A percentile compares a stretch with the other conserved stretches of the same genome.
phyloP scores from a whole-genome alignment of 2,797 vertebrate species.

The Sparidentex hasta region DNA sequence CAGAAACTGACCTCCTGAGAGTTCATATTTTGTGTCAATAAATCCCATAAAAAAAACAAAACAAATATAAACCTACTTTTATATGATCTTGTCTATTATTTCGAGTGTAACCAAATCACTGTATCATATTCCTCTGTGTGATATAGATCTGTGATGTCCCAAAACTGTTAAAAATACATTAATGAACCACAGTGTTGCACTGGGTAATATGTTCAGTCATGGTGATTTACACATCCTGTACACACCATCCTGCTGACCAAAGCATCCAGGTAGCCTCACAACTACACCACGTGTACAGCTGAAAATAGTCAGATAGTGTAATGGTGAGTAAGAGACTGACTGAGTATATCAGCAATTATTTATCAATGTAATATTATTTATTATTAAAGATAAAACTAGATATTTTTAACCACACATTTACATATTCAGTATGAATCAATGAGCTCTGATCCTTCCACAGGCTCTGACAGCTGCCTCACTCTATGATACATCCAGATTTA shows the following conservation, averaged over 20 bases:
- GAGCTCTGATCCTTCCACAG: neutral
- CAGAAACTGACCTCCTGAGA: neutral
- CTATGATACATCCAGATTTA: slow-evolving; percentile 5
- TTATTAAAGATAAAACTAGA: neutral
- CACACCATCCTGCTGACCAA: neutral
- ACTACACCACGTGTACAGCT: neutral
- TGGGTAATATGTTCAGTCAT: neutral
- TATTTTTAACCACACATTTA: neutral
- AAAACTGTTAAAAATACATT: neutral
- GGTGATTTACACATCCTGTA: neutral
- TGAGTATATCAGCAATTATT: neutral
- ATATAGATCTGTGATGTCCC: neutral
- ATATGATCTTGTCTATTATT: neutral
- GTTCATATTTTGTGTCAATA: too few relatives aligned
- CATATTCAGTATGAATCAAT: neutral
- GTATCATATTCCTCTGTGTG: neutral
- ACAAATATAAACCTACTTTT: neutral
- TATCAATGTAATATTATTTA: neutral
- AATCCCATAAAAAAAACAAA: too few relatives aligned
- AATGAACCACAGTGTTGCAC: neutral
- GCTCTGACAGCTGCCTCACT: neutral
- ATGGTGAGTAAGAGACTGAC: too few relatives aligned
- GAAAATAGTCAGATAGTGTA: too few relatives aligned
- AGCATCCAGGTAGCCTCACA: neutral
- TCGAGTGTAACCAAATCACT: neutral